These are phyloP conservation scores for Opisthograptis luteolata DNA, from an alignment of 2,888 invertebrate species.

Conservation along the genomic window DNA sequence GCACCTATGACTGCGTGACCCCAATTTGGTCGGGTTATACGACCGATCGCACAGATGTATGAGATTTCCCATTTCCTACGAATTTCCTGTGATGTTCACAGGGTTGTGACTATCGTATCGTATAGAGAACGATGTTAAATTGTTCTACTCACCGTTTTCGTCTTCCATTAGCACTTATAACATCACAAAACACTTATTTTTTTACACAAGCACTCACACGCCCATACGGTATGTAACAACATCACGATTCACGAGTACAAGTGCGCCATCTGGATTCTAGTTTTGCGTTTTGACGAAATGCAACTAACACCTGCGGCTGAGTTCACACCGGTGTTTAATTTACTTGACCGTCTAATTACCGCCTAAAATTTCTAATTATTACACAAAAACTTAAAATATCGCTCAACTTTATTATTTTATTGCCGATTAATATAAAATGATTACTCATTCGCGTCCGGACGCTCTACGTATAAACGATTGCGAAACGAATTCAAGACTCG, in stretches of 20 bases:
- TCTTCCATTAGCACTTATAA: slow-evolving; percentile 69
- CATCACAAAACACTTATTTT: slow-evolving; percentile 80
- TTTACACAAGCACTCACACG: slow-evolving; percentile 83
- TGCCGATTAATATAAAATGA: neutral
- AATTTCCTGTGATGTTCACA: slow-evolving; percentile 62
- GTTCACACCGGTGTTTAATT: slow-evolving; percentile 55
- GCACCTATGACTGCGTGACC: slow-evolving; percentile 58
- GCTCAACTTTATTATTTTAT: no score
- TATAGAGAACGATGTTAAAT: slow-evolving; percentile 45
- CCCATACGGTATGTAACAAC: slow-evolving; percentile 80
- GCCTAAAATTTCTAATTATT: neutral
- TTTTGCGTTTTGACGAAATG: slow-evolving; percentile 55
- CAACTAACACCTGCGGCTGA: slow-evolving; percentile 52
- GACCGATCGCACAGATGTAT: slow-evolving; percentile 78
- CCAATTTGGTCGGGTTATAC: slow-evolving; percentile 74
- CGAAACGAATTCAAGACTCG: slow-evolving; percentile 34
- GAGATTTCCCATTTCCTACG: slow-evolving; percentile 68
- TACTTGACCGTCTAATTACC: neutral
- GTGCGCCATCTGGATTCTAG: slow-evolving; percentile 83
- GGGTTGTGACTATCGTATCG: slow-evolving; percentile 44
- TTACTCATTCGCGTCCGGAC: slow-evolving; percentile 1
- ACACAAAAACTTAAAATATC: no score
- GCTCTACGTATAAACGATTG: neutral
- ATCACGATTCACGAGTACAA: slow-evolving; percentile 82
- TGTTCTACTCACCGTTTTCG: slow-evolving; percentile 71